These are phyloP conservation scores for Saccostrea cuccullata DNA, from an alignment of 1,140 invertebrate genomes.

Conservation along the genomic window DNA sequence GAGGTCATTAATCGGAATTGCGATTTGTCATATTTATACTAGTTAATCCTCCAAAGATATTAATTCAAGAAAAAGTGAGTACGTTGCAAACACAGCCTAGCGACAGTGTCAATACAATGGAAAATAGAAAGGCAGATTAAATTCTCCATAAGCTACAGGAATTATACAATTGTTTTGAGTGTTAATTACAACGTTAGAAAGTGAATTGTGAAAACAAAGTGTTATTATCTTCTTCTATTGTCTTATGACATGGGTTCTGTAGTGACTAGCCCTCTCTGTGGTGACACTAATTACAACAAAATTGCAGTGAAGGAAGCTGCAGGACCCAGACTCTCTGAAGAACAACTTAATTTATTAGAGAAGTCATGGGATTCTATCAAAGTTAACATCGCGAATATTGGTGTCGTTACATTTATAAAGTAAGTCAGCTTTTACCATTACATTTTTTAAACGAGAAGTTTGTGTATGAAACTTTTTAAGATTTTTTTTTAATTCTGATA, in stretches of 20 bases:
- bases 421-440: not conserved
- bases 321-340: not conserved
- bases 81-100: not conserved
- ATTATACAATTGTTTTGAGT: not conserved
- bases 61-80: not conserved
- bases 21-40: not conserved
- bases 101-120: not conserved
- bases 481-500: too few species aligned
- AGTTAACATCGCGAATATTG: constrained; percentile 8
- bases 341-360: not conserved
- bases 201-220: not conserved
- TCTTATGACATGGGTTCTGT: not conserved
- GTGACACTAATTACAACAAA: not conserved
- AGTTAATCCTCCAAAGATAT: not conserved
- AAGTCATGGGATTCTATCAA: constrained; percentile 1
- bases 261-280: not conserved
- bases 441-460: too few species aligned
- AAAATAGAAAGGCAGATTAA: not conserved
- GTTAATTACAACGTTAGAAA: not conserved
- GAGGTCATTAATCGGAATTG: not conserved
- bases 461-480: too few species aligned
- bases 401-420: constrained; percentile 3
- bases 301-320: not conserved
- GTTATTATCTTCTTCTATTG: not conserved
- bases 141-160: not conserved